Base-by-base conservation (phyloP, 2,888 invertebrate species). In the Chrysina gloriosa region DNA sequence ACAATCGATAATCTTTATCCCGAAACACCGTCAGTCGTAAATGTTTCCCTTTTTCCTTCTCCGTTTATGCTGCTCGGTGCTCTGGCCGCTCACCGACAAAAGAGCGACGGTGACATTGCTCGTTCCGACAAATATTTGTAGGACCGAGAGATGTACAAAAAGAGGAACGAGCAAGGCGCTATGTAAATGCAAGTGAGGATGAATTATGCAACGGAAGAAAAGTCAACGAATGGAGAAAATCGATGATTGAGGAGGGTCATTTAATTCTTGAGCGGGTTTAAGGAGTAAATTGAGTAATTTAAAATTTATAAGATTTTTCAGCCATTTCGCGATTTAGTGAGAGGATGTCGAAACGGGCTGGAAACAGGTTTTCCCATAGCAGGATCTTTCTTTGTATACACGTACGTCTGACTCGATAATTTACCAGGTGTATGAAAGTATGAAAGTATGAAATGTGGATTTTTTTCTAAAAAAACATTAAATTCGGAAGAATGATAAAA, bases 1-100 rank as follows among this genome's bases (percentile, higher is more conserved):
- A 63, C 58, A 63, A 67, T 67, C 67, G 63, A 67, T 67, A 67
- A 67, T 56, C 31, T 67, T 61, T 52, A 50, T 65, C 50, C 58
- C 42, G 25, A 36, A 61, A 27, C 27, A 42, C 6, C 16, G 58
- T 16, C 14, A 42, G 27, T 61, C 58, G 58, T 61, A 61, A 61
- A 61, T 42, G 58, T 61, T 61, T 61, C 58, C 45, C 42, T 42
- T 42, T 42, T 31, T 52, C 31, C 29, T 25, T 58, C 39, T 58
- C 31, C 52, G 31, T 52, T 52, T 52, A 16, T 39, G 58, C 58
- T 2, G n/a, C n/a, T n/a, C n/a, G 39, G 11, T 4, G 11, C 3
- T 39, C 39, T n/a, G n/a, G n/a, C n/a, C n/a, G n/a, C 3, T 9
- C 29, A 31, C 7, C 7, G 16, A 16, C 52, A 31, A 2, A 19